Evolutionary conservation across 2,113 vertebrate genomes (phyloP), one percentile per base, ranked within the genome.

Genomic region (Proteles cristata): DNA sequence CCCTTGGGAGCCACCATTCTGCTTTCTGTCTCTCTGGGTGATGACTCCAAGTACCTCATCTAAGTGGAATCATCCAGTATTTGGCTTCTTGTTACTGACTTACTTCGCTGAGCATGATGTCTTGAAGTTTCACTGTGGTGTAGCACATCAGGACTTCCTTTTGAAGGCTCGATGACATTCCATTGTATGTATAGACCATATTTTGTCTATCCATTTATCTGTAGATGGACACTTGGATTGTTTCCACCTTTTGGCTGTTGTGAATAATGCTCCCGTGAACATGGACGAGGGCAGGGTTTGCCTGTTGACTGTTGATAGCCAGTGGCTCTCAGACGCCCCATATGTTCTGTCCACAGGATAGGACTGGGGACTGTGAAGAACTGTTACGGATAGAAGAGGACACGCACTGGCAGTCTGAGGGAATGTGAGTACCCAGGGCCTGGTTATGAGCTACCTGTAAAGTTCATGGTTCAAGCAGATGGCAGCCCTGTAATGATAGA

Each of bases 321-420:
- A 65, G 26, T 48, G 55, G 14, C 87, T 97, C 96, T 98, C 88
- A 94, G 66, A 79, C 65, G 91, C 69, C 71, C 63, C 0, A 0
- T 95, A 58, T 97, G 84, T 94, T 98, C 92, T 98, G 33, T 97
- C 69, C 90, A 48, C 98, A 99, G 99, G 99, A 98, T 86, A 99
- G 99, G 97, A 95, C 98, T 61, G 98, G 98, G 50, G 99, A 99
- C 96, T 99, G 99, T 86, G 99, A 99, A 96, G 99, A 99, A 92
- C 98, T 99, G 0, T 92, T 99, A 90, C 99, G 99, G 98, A 99
- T 99, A 99, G 99, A 99, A 97, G 99, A 99, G 98, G 99, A 99
- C 53, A 16, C 97, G 0, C 99, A 98, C 97, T 99, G 99, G 99
- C 98, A 97, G 17, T 80, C 98, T 0, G 99, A 99, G 23, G 99